Evolutionary conservation across 2,888 invertebrate genomes (phyloP).

Genomic region (Parascotia fuliginaria): DNA sequence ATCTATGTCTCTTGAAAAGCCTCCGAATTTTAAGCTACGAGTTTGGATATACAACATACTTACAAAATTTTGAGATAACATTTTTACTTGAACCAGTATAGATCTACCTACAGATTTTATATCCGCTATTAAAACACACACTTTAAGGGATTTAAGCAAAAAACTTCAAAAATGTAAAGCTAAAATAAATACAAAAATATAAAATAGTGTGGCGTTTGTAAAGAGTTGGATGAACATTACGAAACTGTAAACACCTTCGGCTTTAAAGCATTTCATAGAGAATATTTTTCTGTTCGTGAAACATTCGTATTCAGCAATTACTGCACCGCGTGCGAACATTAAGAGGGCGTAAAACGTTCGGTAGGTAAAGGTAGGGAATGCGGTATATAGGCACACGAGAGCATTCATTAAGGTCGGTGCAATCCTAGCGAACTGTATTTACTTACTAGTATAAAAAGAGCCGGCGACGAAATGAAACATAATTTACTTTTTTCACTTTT

Average conservation of each 20-base stretch:
- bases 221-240: not conserved
- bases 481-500: slow-evolving; percentile 51
- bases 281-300: slow-evolving; percentile 28
- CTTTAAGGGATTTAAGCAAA: not conserved
- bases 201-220: not conserved
- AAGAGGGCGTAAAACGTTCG: slow-evolving; percentile 58
- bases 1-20: slow-evolving; percentile 36
- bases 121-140: slow-evolving; percentile 15
- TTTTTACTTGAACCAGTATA: too few species aligned
- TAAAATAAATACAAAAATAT: not conserved
- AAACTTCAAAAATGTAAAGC: not conserved
- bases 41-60: too few species aligned
- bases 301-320: slow-evolving; percentile 49
- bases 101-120: too few species aligned
- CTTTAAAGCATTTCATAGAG: slow-evolving; percentile 20
- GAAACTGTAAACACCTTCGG: slow-evolving; percentile 1
- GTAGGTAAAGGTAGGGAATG: slow-evolving; percentile 48
- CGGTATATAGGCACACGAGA: slow-evolving; percentile 55
- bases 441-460: slow-evolving; percentile 58
- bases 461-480: slow-evolving; percentile 53
- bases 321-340: slow-evolving; percentile 43
- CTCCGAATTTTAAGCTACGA: slow-evolving; percentile 11
- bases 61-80: too few species aligned
- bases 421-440: slow-evolving; percentile 52
- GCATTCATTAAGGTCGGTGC: slow-evolving; percentile 71